Evolutionary conservation across 2,113 vertebrate genomes (phyloP), one percentile per base, ranked within the genome.

Genomic region (Aptenodytes patagonicus): DNA sequence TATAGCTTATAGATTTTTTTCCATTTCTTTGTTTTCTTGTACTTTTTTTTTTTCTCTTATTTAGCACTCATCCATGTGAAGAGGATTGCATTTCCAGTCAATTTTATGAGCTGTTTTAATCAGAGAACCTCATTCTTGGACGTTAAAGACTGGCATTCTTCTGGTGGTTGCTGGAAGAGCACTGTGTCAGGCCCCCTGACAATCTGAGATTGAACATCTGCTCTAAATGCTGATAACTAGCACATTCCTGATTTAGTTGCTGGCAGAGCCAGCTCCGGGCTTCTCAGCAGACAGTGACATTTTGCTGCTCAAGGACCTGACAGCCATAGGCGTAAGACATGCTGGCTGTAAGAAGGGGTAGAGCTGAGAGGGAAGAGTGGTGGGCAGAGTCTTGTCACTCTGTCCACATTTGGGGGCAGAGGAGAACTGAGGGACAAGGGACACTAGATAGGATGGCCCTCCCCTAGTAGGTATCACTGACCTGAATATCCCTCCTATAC

Each of bases 241-340:
- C 15, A 46, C 2, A 3, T 66, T 83, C 26, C 32, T 82, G 28
- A 81, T 78, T 49, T 46, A 55, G 28, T 17, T 81, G 17, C n/a
- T 85, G 32, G 19, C 51, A 94, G 36, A 82, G 15, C 1, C 32
- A 93, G 8, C 13, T 58, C 31, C 3, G 10, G 18, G 4, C 13
- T 71, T 75, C 42, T 85, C 46, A 66, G 34, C 49, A 60, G 40
- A 49, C 10, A 52, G 36, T 25, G 26, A 46, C 10, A 17, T 83
- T 90, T 64, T 91, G 28, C 44, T 90, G 11, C 55, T 84, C 7
- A 40, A 78, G 42, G 26, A 38, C 14, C 26, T 69, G 44, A 47
- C 32, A 79, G 9, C 14, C 57, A 49, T 5, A 71, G 25, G 32
- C 3, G 0, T 54, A 66, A 0, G 4, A 36, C 7, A 47, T 20